Percentiles rank a stretch among this genome's conserved stretches.
Conservation (phyloP, 1,140 invertebrate genomes). For the Diorhabda carinulata region DNA sequence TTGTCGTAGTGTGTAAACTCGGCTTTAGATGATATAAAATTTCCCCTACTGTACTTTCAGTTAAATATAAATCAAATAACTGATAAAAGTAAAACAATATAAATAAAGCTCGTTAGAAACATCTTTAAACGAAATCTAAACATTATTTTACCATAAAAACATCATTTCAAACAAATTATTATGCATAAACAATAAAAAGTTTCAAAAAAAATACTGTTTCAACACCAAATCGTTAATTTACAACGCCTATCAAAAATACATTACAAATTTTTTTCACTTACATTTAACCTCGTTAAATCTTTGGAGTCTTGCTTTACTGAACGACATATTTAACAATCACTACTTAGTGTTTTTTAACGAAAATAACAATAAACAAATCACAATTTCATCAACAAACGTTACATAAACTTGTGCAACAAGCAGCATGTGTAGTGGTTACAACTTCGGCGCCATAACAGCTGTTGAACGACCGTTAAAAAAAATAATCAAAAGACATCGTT, state of each 20-base stretch:
- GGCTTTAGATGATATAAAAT: too few relatives aligned
- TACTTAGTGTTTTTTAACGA: neutral
- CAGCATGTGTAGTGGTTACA: neutral
- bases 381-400: neutral
- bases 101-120: neutral
- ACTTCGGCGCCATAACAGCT: neutral
- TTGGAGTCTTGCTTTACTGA: constrained; percentile 45
- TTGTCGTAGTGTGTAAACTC: too few relatives aligned
- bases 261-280: constrained; percentile 26
- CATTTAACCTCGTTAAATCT: constrained; percentile 44
- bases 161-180: neutral
- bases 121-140: neutral
- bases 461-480: neutral
- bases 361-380: neutral
- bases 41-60: too few relatives aligned
- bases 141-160: neutral
- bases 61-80: too few relatives aligned
- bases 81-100: neutral
- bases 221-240: neutral
- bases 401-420: neutral
- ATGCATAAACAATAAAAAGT: neutral
- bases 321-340: constrained; percentile 30
- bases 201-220: constrained; percentile 10
- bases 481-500: neutral
- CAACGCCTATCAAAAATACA: too few relatives aligned